Percentiles rank a stretch among this genome's conserved stretches.
phyloP scores from a whole-genome alignment of 2,888 invertebrate species.

The Eustalomyia histrio region DNA sequence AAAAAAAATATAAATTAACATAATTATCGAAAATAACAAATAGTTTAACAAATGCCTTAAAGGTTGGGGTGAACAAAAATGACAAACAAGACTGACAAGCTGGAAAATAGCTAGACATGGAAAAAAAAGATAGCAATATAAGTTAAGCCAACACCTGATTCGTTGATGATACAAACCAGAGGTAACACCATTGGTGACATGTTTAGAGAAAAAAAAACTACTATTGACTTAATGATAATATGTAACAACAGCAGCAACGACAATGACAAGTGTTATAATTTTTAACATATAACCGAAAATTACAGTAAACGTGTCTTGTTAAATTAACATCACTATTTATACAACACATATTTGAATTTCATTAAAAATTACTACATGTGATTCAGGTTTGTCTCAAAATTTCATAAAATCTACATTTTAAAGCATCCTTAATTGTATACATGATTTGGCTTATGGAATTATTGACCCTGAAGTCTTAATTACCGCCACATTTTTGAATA shows the following conservation, averaged over 20 bases:
- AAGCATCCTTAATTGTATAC: slow-evolving; percentile 17
- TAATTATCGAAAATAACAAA: slow-evolving; percentile 42
- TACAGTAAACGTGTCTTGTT: slow-evolving; percentile 28
- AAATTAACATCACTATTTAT: slow-evolving; percentile 5
- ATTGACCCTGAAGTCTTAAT: slow-evolving; percentile 49
- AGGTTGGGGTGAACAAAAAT: neutral
- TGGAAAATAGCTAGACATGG: neutral
- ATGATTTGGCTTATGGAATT: slow-evolving; percentile 42
- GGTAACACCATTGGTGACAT: slow-evolving; percentile 62
- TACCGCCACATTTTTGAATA: slow-evolving; percentile 8
- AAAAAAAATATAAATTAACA: slow-evolving; percentile 49
- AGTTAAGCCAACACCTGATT: slow-evolving; percentile 62
- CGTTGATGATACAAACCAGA: slow-evolving; percentile 54
- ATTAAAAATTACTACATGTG: too few species aligned
- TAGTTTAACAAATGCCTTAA: slow-evolving; percentile 28
- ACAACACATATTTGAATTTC: neutral
- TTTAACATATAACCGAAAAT: slow-evolving; percentile 37
- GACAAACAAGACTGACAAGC: slow-evolving; percentile 30
- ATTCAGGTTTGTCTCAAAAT: neutral
- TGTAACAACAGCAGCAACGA: slow-evolving; percentile 16
- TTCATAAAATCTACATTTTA: slow-evolving; percentile 48
- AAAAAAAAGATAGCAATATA: slow-evolving; percentile 41
- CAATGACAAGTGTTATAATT: slow-evolving; percentile 23
- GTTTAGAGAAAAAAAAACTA: slow-evolving; percentile 11
- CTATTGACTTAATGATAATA: slow-evolving; percentile 22